A percentile compares a stretch with the other conserved stretches of the same genome.
These are phyloP conservation scores for Bombus superbus DNA, from an alignment of 1,140 invertebrate genomes.

Conservation along the genomic window DNA sequence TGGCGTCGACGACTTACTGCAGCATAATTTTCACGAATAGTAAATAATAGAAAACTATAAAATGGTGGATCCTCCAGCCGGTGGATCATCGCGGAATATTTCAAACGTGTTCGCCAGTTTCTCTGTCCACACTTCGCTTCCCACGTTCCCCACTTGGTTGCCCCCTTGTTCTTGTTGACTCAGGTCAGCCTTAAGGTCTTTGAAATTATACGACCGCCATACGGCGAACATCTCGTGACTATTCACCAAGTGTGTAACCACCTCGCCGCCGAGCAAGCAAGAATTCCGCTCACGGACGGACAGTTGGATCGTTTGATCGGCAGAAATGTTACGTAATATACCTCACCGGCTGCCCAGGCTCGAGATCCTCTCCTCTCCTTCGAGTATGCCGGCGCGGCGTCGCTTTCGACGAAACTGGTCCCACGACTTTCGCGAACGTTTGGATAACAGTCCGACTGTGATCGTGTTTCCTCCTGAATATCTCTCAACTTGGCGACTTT, in stretches of 20 bases:
- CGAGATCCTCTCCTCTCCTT: not conserved
- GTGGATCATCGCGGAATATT: conserved; percentile 46
- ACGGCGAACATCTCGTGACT: conserved; percentile 55
- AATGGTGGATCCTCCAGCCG: not conserved
- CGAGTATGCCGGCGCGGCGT: not conserved
- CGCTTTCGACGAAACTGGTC: conserved; percentile 20
- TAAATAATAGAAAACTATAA: not conserved
- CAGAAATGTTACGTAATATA: conserved; percentile 21
- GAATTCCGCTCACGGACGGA: conserved; percentile 41
- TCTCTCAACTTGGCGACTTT: not conserved
- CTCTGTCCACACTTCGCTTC: conserved; percentile 56
- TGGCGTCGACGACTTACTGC: no score
- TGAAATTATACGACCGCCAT: conserved; percentile 64
- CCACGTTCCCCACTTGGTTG: conserved; percentile 53
- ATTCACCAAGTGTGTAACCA: conserved; percentile 57
- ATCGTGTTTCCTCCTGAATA: not conserved
- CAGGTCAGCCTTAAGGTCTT: conserved; percentile 67
- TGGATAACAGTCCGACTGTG: not conserved
- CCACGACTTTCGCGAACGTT: conserved; percentile 29
- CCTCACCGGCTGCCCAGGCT: not conserved
- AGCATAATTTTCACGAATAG: not conserved
- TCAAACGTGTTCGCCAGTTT: conserved; percentile 18
- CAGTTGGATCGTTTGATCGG: conserved; percentile 23
- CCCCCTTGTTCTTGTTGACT: conserved; percentile 60
- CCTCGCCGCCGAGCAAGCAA: conserved; percentile 36